Base-by-base conservation (phyloP, 2,888 invertebrate genomes). In the Dynastes maya region DNA sequence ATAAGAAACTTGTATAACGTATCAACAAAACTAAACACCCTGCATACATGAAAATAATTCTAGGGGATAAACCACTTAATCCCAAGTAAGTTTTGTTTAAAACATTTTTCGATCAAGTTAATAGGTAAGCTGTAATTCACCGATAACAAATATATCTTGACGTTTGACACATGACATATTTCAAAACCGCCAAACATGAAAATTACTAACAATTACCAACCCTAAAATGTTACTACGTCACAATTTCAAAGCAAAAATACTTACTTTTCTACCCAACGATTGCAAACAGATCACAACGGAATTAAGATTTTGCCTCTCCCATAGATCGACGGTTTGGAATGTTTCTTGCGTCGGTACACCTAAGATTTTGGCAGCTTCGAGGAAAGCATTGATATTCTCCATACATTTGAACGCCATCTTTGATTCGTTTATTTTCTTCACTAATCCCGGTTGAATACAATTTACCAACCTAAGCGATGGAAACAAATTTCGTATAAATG, bases 321-420 rank as follows among this genome's bases (percentile, higher is more conserved):
- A 98, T 71, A 99, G 92, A 89, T 99, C 99, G 2, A 98, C 98
- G 2, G 98, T 98, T 90, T 98, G 97, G 93, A 98, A 98, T 70
- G 96, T 95, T 90, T 98, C 98, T 87, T 96, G 96, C 29, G 96
- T 94, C 0, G 97, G 96, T 2, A 99, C 98, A 58, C 98, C 99
- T 81, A 98, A 91, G 78, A 91, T 92, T 87, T 93, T 94, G 78
- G 96, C 96, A 9, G 94, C 94, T 83, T 95, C 95, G 79, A 97
- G 90, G 90, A 98, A 98, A 37, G 95, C 95, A 89, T 97, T 97
- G 84, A 99, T 98, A 89, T 99, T 99, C 90, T 99, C 98, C 98
- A 99, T 99, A 90, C 97, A 97, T 87, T 98, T 98, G 90, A 98
- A 99, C 79, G 96, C 97, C 94, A 97, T 95, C 86, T 94, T 93